Evolutionary conservation across 1,140 invertebrate genomes (phyloP).

Genomic region (Cydia amplana): DNA sequence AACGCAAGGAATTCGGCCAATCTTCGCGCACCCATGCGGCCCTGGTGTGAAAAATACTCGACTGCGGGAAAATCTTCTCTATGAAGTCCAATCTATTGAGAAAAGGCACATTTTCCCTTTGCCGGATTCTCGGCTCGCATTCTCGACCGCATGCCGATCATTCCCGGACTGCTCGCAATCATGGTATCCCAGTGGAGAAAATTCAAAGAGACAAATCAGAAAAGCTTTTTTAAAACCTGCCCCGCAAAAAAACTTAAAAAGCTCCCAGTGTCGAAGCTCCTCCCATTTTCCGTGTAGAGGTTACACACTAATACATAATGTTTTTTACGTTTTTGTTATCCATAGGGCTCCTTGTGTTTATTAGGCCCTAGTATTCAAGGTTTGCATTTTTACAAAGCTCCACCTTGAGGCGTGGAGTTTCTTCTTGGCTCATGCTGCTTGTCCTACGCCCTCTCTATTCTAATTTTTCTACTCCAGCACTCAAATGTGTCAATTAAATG

Average conservation of each 20-base stretch:
- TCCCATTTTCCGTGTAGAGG: constrained; percentile 35
- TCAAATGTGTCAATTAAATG: no score
- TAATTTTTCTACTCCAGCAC: no score
- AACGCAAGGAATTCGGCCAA: constrained; percentile 43
- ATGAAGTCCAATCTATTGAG: constrained; percentile 48
- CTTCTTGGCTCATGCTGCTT: constrained; percentile 24
- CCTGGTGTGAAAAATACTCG: constrained; percentile 76
- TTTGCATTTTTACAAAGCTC: constrained; percentile 50
- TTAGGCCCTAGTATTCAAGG: constrained; percentile 46
- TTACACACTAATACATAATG: constrained; percentile 38
- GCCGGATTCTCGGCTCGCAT: constrained; percentile 37
- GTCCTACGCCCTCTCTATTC: constrained; percentile 17
- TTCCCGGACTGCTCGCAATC: constrained; percentile 50
- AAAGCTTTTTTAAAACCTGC: constrained; percentile 65
- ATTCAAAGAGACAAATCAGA: constrained; percentile 72
- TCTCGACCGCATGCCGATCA: constrained; percentile 56
- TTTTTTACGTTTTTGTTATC: constrained; percentile 32
- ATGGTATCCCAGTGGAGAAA: constrained; percentile 66
- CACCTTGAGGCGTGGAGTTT: constrained; percentile 35
- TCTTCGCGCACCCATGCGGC: constrained; percentile 43
- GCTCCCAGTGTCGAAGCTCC: constrained; percentile 36
- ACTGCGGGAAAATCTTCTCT: constrained; percentile 78
- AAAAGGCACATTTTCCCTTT: constrained; percentile 46
- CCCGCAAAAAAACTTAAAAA: constrained; percentile 53
- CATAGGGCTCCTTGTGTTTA: constrained; percentile 35